A percentile compares a stretch with the other conserved stretches of the same genome.
phyloP scores from a whole-genome alignment of 2,797 vertebrate species.

The Gobionotothen gibberifrons region DNA sequence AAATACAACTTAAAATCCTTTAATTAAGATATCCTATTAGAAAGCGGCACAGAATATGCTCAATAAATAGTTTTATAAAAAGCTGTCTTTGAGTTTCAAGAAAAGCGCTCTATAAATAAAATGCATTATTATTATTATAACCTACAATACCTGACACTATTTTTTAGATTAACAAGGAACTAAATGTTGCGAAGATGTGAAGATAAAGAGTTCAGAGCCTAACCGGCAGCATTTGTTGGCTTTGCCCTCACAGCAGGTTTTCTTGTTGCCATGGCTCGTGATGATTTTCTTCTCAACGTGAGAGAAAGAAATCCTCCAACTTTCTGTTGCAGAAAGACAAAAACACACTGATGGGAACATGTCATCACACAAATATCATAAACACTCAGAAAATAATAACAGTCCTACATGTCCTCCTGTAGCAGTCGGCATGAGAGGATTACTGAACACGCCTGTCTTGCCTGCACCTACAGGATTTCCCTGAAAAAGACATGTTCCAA shows the following conservation, averaged over 20 bases:
- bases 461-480: too few relatives aligned
- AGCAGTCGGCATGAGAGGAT: background rate
- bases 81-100: too few relatives aligned
- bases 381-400: background rate
- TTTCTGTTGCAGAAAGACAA: slow-evolving; percentile 63
- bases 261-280: slow-evolving; percentile 82
- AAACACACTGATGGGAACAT: background rate
- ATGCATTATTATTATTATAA: too few relatives aligned
- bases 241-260: slow-evolving; percentile 82
- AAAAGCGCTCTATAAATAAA: too few relatives aligned
- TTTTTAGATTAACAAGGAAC: too few relatives aligned
- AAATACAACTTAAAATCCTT: too few relatives aligned
- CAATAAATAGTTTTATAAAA: too few relatives aligned
- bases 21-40: too few relatives aligned
- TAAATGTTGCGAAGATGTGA: background rate
- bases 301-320: slow-evolving; percentile 87
- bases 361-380: background rate
- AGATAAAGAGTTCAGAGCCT: slow-evolving; percentile 11
- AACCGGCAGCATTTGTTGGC: slow-evolving; percentile 84
- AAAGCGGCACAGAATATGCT: too few relatives aligned
- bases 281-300: slow-evolving; percentile 84
- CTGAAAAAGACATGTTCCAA: too few relatives aligned
- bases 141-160: too few relatives aligned
- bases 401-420: background rate
- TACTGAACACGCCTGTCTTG: too few relatives aligned